Base-by-base conservation (phyloP, 2,113 vertebrate species). In the Tiliqua scincoides region DNA sequence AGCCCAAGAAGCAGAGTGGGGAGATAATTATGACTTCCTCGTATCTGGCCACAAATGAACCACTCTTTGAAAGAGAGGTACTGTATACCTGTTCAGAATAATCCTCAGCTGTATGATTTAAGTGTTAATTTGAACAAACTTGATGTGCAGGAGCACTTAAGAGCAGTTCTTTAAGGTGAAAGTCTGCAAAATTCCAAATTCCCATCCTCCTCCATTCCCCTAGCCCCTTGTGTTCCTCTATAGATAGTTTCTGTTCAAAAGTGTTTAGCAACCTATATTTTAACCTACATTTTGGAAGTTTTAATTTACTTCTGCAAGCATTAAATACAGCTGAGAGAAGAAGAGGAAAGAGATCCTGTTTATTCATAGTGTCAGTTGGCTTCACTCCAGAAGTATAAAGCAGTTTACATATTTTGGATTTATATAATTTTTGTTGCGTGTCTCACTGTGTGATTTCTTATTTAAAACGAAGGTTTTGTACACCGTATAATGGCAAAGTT, bases 401-500 rank as follows among this genome's bases (percentile, higher is more conserved):
- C 88, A 37, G 32, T 40, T 20, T 78, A 9, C 27, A 17, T 83
- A 57, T 72, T 27, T 79, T 74, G 78, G 30, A 2, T 83, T 90
- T 84, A 74, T 65, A 75, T 27, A 86, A 40, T 6, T 61, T 52
- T 89, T 74, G 37, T 87, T 79, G 37, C 21, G 35, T 52, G 23
- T 2, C 1, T 78, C 62, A 57, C 4, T 48, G 76, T 37, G 75
- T 35, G 6, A 52, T 80, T 82, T 89, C n/a, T 84, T 88, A 87
- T 79, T 21, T 92, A 61, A 52, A 43, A 70, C 40, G 32, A 78
- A 6, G 68, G 84, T 85, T 91, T 93, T 88, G 2, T 83, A 85
- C 9, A 20, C 62, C 79, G 52, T 27, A 89, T 79, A 12, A 48
- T 65, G 79, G 32, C 11, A 27, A n/a, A 73, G 0, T 90, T n/a